phyloP scores from a whole-genome alignment of 2,113 vertebrate genomes.

The Smithornis capensis region DNA sequence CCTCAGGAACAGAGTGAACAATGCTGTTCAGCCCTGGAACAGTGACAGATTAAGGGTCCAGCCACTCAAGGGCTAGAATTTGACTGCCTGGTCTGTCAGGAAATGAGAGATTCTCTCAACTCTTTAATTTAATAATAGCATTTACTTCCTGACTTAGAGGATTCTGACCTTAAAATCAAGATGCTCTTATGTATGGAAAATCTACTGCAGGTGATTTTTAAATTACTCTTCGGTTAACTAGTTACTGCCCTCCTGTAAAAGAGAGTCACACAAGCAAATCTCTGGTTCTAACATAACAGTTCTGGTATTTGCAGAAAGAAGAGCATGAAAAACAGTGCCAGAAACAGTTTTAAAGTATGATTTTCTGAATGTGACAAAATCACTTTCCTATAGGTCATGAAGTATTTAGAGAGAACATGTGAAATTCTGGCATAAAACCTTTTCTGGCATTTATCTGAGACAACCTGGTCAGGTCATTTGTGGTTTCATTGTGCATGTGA shows the following conservation, averaged over 20 bases:
- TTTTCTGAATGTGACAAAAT: background rate
- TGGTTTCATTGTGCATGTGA: background rate
- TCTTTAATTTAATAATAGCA: slow-evolving; percentile 44
- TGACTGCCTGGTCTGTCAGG: background rate
- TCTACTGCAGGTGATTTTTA: slow-evolving; percentile 40
- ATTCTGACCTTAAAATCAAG: slow-evolving; percentile 55
- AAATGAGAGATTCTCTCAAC: slow-evolving; percentile 51
- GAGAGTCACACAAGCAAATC: background rate
- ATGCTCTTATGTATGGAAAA: slow-evolving; percentile 26
- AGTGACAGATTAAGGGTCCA: slow-evolving; percentile 23
- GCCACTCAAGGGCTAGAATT: background rate
- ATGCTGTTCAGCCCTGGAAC: slow-evolving; percentile 36
- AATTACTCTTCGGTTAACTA: background rate
- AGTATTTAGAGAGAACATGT: background rate
- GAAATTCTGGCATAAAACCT: background rate
- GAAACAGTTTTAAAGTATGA: background rate
- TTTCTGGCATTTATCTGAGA: background rate
- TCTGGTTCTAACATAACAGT: background rate
- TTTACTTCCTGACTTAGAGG: slow-evolving; percentile 39
- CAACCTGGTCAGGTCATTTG: background rate
- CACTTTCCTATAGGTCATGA: background rate
- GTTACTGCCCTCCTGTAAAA: background rate
- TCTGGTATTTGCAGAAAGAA: background rate
- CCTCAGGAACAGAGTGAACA: slow-evolving; percentile 62
- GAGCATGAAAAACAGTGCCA: background rate